Conservation (phyloP, 92 coral and sea anemone species). For the Porites lobata region DNA sequence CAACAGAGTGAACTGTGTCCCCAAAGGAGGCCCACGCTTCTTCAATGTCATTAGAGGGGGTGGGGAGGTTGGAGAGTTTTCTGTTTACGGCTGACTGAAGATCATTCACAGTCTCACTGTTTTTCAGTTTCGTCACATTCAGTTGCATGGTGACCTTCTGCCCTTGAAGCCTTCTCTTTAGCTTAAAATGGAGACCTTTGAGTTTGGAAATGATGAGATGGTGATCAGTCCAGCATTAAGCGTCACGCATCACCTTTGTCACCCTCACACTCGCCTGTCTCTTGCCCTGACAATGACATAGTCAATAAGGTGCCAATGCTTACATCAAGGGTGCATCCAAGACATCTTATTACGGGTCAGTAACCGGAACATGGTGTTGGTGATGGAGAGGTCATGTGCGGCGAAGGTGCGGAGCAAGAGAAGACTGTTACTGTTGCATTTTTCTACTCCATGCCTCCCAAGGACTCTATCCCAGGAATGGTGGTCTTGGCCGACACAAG, state of each 20-base stretch:
- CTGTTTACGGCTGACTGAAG: constrained; percentile 4
- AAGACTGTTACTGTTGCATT: constrained; percentile 45
- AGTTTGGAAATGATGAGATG: constrained; percentile 28
- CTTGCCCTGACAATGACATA: constrained; percentile 35
- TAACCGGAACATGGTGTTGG: constrained; percentile 44
- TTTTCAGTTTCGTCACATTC: constrained; percentile 7
- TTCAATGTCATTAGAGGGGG: constrained; percentile 12
- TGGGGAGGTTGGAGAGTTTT: constrained; percentile 3
- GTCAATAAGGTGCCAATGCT: constrained; percentile 32
- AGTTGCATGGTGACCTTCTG: constrained; percentile 20
- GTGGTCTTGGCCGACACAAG: constrained; percentile 51
- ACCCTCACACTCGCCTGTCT: constrained; percentile 34
- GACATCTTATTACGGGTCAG: constrained; percentile 45
- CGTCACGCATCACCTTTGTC: neutral
- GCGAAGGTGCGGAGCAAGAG: constrained; percentile 24
- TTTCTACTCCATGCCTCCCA: constrained; percentile 46
- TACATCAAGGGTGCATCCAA: constrained; percentile 26
- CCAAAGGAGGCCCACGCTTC: constrained; percentile 46
- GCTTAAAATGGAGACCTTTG: constrained; percentile 16
- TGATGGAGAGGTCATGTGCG: constrained; percentile 35
- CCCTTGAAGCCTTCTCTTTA: constrained; percentile 29
- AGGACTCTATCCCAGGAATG: constrained; percentile 43
- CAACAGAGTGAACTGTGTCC: constrained; percentile 29
- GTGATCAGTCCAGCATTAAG: constrained; percentile 43
- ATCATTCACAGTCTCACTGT: constrained; percentile 9